Percentiles rank a stretch among this genome's conserved stretches.
These are phyloP conservation scores for Scaptomyza parva DNA, from an alignment of 2,888 invertebrate genomes.

Conservation along the genomic window DNA sequence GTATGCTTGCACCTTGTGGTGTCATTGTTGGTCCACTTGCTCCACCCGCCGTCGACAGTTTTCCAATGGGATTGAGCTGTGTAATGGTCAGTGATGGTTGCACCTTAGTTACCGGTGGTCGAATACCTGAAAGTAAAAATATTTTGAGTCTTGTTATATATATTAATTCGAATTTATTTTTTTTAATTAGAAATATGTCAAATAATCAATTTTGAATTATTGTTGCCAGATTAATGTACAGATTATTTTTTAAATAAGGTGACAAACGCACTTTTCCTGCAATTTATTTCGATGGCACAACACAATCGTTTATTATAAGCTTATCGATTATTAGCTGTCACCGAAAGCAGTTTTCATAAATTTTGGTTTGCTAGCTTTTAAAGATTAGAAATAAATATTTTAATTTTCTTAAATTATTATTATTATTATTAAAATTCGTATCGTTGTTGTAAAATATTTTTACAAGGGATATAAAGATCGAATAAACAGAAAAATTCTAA, in stretches of 20 bases:
- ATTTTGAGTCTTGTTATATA: too few species aligned
- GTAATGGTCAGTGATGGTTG: slow-evolving; percentile 85
- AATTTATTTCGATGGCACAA: too few species aligned
- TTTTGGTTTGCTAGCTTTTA: not conserved
- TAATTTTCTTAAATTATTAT: too few species aligned
- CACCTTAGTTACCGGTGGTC: slow-evolving; percentile 83
- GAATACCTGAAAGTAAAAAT: slow-evolving; percentile 67
- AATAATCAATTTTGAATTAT: too few species aligned
- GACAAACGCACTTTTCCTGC: not conserved
- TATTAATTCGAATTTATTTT: too few species aligned
- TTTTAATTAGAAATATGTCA: too few species aligned
- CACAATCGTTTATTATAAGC: not conserved
- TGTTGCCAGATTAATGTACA: too few species aligned
- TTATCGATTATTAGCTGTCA: slow-evolving; percentile 12
- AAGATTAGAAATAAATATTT: too few species aligned
- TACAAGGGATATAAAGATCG: not conserved
- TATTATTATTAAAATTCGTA: too few species aligned
- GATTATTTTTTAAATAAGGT: not conserved
- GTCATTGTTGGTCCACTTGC: slow-evolving; percentile 50
- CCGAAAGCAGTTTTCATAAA: not conserved
- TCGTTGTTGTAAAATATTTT: too few species aligned
- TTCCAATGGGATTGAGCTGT: slow-evolving; percentile 82
- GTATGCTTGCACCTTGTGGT: slow-evolving; percentile 75
- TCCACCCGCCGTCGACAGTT: slow-evolving; percentile 68
- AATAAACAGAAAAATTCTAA: not conserved